Conservation (phyloP, 2,113 vertebrate genomes). For the Lophochroa leadbeateri region DNA sequence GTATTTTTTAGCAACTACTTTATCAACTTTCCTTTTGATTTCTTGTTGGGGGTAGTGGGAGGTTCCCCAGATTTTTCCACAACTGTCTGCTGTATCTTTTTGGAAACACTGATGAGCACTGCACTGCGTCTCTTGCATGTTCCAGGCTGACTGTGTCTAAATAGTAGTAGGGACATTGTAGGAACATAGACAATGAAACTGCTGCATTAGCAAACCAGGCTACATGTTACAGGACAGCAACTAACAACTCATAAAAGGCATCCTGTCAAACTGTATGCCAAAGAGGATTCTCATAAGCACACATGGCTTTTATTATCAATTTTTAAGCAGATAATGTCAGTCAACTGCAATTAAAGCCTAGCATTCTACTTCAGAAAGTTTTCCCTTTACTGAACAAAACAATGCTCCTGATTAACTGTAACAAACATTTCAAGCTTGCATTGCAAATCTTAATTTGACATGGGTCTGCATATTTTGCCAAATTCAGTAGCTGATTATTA, state of each 20-base stretch:
- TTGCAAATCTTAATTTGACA: neutral
- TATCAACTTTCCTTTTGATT: neutral
- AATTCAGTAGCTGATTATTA: neutral
- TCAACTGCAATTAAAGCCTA: neutral
- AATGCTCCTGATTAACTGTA: neutral
- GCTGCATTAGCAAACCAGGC: neutral
- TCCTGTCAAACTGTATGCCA: neutral
- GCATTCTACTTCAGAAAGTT: neutral
- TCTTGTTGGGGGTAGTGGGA: neutral
- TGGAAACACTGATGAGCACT: neutral
- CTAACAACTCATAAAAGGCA: neutral
- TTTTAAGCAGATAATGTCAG: neutral
- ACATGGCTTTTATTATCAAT: neutral
- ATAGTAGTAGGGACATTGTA: neutral
- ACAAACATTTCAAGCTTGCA: neutral
- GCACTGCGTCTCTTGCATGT: neutral
- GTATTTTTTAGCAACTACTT: neutral
- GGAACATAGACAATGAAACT: neutral
- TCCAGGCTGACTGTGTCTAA: neutral
- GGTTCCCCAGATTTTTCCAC: neutral
- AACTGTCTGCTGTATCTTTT: neutral
- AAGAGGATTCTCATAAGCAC: neutral
- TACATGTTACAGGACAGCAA: neutral
- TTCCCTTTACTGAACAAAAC: neutral
- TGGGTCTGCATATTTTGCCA: neutral